Conservation (phyloP, 2,888 invertebrate species). For the Drosophila bunnanda region DNA sequence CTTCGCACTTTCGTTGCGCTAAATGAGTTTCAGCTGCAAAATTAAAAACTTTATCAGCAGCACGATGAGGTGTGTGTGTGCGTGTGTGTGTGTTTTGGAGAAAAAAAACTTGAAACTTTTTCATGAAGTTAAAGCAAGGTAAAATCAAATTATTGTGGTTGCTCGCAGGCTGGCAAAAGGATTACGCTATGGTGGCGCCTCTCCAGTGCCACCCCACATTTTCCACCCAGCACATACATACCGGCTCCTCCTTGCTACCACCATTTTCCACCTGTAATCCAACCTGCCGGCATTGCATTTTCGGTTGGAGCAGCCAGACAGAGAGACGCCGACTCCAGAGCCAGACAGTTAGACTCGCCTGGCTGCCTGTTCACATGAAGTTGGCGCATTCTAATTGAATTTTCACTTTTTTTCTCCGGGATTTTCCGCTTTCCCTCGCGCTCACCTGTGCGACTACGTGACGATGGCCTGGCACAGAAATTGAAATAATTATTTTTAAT, state of each 20-base stretch:
- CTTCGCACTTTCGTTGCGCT: slow-evolving; percentile 69
- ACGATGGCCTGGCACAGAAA: slow-evolving; percentile 71
- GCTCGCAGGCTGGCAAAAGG: slow-evolving; percentile 68
- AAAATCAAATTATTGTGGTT: slow-evolving; percentile 80
- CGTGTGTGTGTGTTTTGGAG: slow-evolving; percentile 31
- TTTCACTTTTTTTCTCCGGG: slow-evolving; percentile 67
- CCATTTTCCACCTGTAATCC: slow-evolving; percentile 52
- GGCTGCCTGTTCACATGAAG: slow-evolving; percentile 68
- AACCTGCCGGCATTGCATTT: slow-evolving; percentile 69
- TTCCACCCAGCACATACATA: slow-evolving; percentile 6
- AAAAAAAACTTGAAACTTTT: slow-evolving; percentile 76
- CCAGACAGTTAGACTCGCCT: slow-evolving; percentile 67
- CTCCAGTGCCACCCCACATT: background rate
- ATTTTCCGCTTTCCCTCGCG: background rate
- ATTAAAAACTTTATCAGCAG: slow-evolving; percentile 75
- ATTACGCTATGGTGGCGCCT: slow-evolving; percentile 57
- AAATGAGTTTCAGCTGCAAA: slow-evolving; percentile 77
- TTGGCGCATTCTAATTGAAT: slow-evolving; percentile 78
- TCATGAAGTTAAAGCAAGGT: slow-evolving; percentile 80
- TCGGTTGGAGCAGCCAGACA: slow-evolving; percentile 38
- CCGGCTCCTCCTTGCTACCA: background rate
- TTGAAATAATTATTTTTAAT: slow-evolving; percentile 80
- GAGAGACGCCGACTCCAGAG: slow-evolving; percentile 26
- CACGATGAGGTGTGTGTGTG: slow-evolving; percentile 28
- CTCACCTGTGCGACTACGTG: slow-evolving; percentile 60